A percentile compares a stretch with the other conserved stretches of the same genome.
These are phyloP conservation scores for Brachypteracias leptosomus DNA, from an alignment of 2,113 vertebrate species.

Conservation along the genomic window DNA sequence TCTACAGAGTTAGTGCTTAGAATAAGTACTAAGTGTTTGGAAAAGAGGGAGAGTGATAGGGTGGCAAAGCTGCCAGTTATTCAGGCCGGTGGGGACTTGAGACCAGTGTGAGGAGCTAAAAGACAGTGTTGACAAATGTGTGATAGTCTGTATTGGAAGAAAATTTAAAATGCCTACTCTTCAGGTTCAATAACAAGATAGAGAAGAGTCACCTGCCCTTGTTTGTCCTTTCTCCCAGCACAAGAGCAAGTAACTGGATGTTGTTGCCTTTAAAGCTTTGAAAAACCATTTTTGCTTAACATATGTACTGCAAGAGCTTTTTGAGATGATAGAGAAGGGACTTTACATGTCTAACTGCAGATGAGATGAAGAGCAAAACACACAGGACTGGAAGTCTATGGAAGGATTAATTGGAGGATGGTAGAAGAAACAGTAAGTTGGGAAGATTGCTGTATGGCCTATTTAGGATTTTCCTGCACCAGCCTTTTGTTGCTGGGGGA, in stretches of 20 bases:
- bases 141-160: not conserved
- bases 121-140: not conserved
- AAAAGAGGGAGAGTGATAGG: not conserved
- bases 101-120: not conserved
- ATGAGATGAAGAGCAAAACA: not conserved
- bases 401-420: not conserved
- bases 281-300: not conserved
- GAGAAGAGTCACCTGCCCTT: fast-evolving
- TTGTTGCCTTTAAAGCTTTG: not conserved
- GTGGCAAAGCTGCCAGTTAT: not conserved
- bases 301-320: not conserved
- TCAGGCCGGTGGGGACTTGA: not conserved
- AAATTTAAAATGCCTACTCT: not conserved
- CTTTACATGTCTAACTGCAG: not conserved
- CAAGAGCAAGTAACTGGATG: not conserved
- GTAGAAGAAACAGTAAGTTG: not conserved
- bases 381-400: not conserved
- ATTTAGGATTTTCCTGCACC: not conserved
- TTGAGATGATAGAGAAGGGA: not conserved
- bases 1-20: not conserved
- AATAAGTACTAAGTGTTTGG: not conserved
- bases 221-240: not conserved
- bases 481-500: not conserved
- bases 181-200: not conserved
- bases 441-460: not conserved